phyloP scores from a whole-genome alignment of 2,797 vertebrate species.

The Cyclopterus lumpus region DNA sequence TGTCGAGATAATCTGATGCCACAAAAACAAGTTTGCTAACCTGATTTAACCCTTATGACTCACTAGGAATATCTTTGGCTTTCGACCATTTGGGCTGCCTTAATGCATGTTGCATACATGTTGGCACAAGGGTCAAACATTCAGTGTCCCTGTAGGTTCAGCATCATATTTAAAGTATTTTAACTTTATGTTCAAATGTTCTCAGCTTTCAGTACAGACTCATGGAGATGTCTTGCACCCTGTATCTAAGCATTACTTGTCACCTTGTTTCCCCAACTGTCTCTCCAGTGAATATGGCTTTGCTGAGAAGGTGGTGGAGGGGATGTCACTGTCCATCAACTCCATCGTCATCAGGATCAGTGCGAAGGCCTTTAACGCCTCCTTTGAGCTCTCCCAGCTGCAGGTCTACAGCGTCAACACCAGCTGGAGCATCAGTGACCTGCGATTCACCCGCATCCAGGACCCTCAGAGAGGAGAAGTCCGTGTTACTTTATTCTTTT shows the following conservation, averaged over 20 bases:
- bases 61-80: background rate
- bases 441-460: constrained; percentile 94
- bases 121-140: too few relatives aligned
- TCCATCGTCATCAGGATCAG: constrained; percentile 97
- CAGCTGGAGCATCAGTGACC: constrained; percentile 92
- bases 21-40: background rate
- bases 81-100: too few relatives aligned
- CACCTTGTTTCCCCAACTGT: background rate
- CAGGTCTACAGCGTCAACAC: constrained; percentile 98
- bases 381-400: constrained; percentile 98
- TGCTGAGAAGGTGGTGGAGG: constrained; percentile 99
- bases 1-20: too few relatives aligned
- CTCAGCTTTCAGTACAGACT: background rate
- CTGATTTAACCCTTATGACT: background rate
- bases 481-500: background rate
- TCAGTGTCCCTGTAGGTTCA: background rate
- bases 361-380: constrained; percentile 98
- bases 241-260: background rate
- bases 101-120: too few relatives aligned
- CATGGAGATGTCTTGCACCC: background rate
- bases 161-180: background rate
- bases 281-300: constrained; percentile 94
- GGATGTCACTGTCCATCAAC: constrained; percentile 96
- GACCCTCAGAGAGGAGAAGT: constrained; percentile 96
- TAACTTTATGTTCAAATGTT: background rate